Base-by-base conservation (phyloP, 2,888 invertebrate genomes). In the Apomyelois bistriatella region DNA sequence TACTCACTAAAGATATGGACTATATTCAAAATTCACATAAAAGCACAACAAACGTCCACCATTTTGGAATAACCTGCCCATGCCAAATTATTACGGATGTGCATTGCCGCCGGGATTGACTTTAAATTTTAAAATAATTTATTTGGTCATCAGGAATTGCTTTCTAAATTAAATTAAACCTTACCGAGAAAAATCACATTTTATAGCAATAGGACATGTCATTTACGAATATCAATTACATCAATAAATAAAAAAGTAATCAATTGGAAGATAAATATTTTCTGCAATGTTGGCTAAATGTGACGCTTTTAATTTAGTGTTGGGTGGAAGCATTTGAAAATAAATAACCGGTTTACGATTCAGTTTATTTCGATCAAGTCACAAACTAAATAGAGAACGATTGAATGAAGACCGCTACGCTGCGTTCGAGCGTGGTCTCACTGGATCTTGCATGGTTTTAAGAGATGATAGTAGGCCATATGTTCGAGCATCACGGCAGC, bases 21-120 rank as follows among this genome's bases (percentile, higher is more conserved):
- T 68, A 68, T 64, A 64, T 70, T 64, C 70, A 75, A 71, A 76
- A 78, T 72, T 82, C 77, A 81, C 77, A 70, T 62, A 68, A 74
- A 83, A 89, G 87, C 90, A 91, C 90, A 91, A 91, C 90, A 90
- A 91, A 90, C 89, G 88, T 69, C 87, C 82, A 86, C 91, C 91
- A 91, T 91, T 85, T 91, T 91, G 90, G 85, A 88, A 79, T 79
- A 82, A 81, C 79, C 74, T 74, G 70, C 66, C 63, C 61, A 70
- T 69, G 69, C 66, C 72, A 72, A 70, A 67, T 65, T 64, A 67
- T 71, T 74, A 69, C 80, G 82, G 82, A 81, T 74, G 70, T 77
- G 13, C 43, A 52, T 43, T 15, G 43, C 52, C 36, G 43, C 52
- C 43, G 43, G 35, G 28, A 59, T 63, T 56, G 54, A 55, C 56